A percentile compares a stretch with the other conserved stretches of the same genome.
These are phyloP conservation scores for Drosophila sechellia DNA, from an alignment of 1,140 invertebrate species.

Conservation along the genomic window DNA sequence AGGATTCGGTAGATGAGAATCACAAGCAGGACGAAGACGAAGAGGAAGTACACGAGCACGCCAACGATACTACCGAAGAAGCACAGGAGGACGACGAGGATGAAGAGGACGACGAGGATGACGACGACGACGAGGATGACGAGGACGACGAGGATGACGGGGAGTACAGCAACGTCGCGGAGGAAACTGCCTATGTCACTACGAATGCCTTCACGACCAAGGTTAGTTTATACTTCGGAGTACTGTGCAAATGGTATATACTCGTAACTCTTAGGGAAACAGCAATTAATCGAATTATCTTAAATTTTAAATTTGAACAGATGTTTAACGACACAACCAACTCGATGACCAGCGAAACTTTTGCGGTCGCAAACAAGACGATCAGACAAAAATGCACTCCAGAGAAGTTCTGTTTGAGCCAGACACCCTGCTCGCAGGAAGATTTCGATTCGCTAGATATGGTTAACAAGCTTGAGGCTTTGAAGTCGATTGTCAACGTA, in stretches of 20 bases:
- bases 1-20: slow-evolving; percentile 23
- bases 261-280: not conserved
- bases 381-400: slow-evolving; percentile 26
- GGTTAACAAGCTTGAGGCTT: slow-evolving; percentile 68
- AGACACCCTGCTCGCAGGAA: slow-evolving; percentile 61
- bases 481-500: slow-evolving; percentile 80
- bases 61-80: slow-evolving; percentile 67
- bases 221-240: slow-evolving; percentile 19
- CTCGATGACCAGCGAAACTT: slow-evolving; percentile 41
- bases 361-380: slow-evolving; percentile 38
- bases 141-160: slow-evolving; percentile 52
- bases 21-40: slow-evolving; percentile 35
- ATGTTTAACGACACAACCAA: slow-evolving; percentile 45
- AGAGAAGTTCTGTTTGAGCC: slow-evolving; percentile 73
- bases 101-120: slow-evolving; percentile 42
- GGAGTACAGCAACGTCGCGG: slow-evolving; percentile 39
- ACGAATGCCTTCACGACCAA: slow-evolving; percentile 61
- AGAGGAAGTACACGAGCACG: slow-evolving; percentile 73
- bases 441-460: slow-evolving; percentile 68
- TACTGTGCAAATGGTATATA: no score
- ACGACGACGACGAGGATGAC: slow-evolving; percentile 55
- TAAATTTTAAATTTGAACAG: slow-evolving; percentile 14
- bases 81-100: slow-evolving; percentile 53
- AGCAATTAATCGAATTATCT: no score
- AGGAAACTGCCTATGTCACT: slow-evolving; percentile 74